Percentiles rank a stretch among this genome's conserved stretches.
Conservation (phyloP, 2,888 invertebrate species). For the Octonoba sinensis region DNA sequence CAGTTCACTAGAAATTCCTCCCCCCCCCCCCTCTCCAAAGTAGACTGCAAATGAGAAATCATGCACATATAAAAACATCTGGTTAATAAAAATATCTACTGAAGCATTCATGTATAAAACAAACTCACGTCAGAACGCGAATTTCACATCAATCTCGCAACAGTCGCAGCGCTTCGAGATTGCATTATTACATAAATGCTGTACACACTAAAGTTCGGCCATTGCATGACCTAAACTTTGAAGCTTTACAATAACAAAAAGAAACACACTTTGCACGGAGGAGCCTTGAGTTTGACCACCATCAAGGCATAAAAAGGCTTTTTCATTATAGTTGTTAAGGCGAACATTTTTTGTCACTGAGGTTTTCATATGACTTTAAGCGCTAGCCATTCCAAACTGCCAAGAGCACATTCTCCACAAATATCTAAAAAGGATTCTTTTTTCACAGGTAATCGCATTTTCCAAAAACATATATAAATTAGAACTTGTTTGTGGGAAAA, state of each 20-base stretch:
- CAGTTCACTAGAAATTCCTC: too few species aligned
- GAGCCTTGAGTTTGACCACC: slow-evolving; percentile 15
- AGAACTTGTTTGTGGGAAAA: too few species aligned
- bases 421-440: too few species aligned
- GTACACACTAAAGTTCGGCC: slow-evolving; percentile 44
- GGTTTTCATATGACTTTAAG: background rate
- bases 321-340: slow-evolving; percentile 29
- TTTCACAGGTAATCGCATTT: too few species aligned
- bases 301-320: slow-evolving; percentile 27
- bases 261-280: slow-evolving; percentile 20
- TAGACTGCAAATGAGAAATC: too few species aligned
- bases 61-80: too few species aligned
- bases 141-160: slow-evolving; percentile 6
- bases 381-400: slow-evolving; percentile 10
- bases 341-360: slow-evolving; percentile 27
- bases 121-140: too few species aligned
- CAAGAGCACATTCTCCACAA: background rate
- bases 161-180: slow-evolving; percentile 59
- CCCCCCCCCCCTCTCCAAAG: too few species aligned
- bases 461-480: too few species aligned
- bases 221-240: slow-evolving; percentile 40
- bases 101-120: too few species aligned
- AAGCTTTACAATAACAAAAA: slow-evolving; percentile 23
- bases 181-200: slow-evolving; percentile 48
- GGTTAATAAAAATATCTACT: too few species aligned